Evolutionary conservation across 2,888 invertebrate genomes (phyloP).

Genomic region (Mimas tiliae): DNA sequence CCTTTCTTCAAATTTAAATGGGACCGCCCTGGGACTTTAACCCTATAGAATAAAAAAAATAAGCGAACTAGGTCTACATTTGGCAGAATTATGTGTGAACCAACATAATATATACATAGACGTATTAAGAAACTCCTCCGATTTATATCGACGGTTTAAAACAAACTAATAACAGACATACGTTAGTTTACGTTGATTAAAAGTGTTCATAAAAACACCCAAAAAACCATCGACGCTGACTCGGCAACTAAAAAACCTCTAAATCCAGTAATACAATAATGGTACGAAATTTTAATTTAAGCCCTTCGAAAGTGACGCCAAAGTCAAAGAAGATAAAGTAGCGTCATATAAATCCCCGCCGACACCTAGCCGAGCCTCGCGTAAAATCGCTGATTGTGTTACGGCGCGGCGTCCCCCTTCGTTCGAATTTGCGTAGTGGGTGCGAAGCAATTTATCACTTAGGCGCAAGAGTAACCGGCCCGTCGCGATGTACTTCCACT

Average conservation of each 20-base stretch:
- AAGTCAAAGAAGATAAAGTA: slow-evolving; percentile 48
- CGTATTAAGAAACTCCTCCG: no score
- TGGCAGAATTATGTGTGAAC: no score
- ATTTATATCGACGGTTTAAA: no score
- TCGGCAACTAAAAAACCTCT: background rate
- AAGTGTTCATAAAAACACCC: background rate
- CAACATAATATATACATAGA: no score
- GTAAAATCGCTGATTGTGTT: slow-evolving; percentile 75
- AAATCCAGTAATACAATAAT: background rate
- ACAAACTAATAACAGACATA: no score
- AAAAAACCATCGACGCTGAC: background rate
- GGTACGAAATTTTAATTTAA: slow-evolving; percentile 12
- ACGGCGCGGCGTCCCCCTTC: slow-evolving; percentile 78
- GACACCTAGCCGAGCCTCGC: slow-evolving; percentile 75
- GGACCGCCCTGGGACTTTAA: no score
- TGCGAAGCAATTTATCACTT: slow-evolving; percentile 81
- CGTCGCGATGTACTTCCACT: slow-evolving; percentile 61
- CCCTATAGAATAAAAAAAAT: no score
- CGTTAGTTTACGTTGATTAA: no score
- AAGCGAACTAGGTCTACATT: no score
- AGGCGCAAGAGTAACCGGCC: slow-evolving; percentile 74
- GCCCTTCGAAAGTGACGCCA: slow-evolving; percentile 36
- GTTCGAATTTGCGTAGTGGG: slow-evolving; percentile 78
- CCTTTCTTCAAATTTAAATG: no score
- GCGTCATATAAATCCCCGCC: slow-evolving; percentile 59